Conservation (phyloP, 2,888 invertebrate genomes). For the Epicampocera succincta region DNA sequence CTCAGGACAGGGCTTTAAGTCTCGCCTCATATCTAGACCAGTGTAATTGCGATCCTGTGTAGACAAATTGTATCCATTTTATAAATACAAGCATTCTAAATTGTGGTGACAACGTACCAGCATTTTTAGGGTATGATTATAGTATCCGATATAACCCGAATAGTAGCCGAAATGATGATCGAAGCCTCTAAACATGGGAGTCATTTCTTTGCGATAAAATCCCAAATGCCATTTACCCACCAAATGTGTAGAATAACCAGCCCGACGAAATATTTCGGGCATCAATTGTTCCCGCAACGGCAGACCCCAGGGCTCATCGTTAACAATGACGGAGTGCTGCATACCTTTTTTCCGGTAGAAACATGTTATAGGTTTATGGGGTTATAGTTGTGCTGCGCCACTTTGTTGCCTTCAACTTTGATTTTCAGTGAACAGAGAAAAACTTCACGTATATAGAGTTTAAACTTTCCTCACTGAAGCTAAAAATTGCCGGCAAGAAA, state of each 20-base stretch:
- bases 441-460: too few species aligned
- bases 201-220: constrained; percentile 84
- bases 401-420: too few species aligned
- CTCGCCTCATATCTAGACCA: constrained; percentile 83
- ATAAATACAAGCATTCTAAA: too few species aligned
- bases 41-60: constrained; percentile 74
- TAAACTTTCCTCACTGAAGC: too few species aligned
- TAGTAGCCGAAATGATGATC: constrained; percentile 93
- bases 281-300: constrained; percentile 86
- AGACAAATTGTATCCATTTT: too few species aligned
- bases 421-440: too few species aligned
- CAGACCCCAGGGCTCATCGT: constrained; percentile 88
- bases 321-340: constrained; percentile 87
- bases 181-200: constrained; percentile 89
- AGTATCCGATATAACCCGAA: constrained; percentile 92
- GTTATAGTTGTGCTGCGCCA: too few species aligned
- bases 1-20: constrained; percentile 83
- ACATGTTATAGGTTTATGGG: too few species aligned
- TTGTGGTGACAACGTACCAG: constrained; percentile 75
- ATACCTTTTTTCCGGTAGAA: constrained; percentile 84
- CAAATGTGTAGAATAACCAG: constrained; percentile 91
- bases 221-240: constrained; percentile 97
- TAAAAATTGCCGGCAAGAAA: too few species aligned
- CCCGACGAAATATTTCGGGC: constrained; percentile 86
- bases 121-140: constrained; percentile 84